Conservation (phyloP, 2,113 vertebrate genomes). For the Sorex araneus region DNA sequence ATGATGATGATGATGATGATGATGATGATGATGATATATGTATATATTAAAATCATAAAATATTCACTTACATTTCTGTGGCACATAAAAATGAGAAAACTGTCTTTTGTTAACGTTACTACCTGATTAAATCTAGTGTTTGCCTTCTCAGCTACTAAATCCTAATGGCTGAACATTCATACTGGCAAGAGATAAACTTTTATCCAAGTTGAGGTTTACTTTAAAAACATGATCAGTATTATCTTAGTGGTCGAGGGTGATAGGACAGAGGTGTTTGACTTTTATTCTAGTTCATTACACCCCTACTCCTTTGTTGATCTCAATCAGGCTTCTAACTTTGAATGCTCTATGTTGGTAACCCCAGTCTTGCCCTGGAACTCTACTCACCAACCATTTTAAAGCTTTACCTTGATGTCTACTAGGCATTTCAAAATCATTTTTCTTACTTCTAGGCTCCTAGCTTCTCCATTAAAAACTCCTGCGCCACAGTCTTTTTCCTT, state of each 20-base stretch:
- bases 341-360: neutral
- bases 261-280: neutral
- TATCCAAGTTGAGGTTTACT: neutral
- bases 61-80: neutral
- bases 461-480: neutral
- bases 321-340: neutral
- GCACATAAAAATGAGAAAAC: neutral
- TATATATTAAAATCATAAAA: conserved; percentile 10
- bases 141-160: neutral
- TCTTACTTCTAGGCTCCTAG: neutral
- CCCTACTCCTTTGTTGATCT: neutral
- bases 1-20: too few relatives aligned
- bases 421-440: neutral
- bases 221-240: neutral
- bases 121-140: neutral
- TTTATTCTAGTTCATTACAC: neutral
- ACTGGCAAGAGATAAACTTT: neutral
- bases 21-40: too few relatives aligned
- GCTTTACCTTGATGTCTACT: neutral
- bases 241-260: neutral
- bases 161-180: neutral
- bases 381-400: neutral
- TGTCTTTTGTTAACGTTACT: neutral
- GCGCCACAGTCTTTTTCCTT: neutral
- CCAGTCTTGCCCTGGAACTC: too few relatives aligned